Percentiles rank a stretch among this genome's conserved stretches.
Conservation (phyloP, 2,888 invertebrate genomes). For the Agrilus cyanescens region DNA sequence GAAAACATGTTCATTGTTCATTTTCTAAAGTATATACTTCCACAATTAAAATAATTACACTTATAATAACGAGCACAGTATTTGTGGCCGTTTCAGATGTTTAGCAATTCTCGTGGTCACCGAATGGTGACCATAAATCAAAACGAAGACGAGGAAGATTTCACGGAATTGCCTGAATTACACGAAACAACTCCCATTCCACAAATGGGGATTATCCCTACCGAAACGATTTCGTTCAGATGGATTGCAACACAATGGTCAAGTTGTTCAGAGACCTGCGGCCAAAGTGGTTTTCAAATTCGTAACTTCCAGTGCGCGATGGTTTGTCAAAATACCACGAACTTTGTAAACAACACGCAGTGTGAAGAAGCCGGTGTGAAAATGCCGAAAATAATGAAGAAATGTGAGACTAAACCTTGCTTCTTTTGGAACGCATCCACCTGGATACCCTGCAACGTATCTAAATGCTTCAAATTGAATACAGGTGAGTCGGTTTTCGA, state of each 20-base stretch:
- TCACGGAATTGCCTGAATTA: constrained; percentile 9
- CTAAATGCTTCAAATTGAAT: constrained; percentile 64
- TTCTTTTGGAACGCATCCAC: constrained; percentile 59
- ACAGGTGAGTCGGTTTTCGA: constrained; percentile 39
- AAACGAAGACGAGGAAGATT: constrained; percentile 23
- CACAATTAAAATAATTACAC: constrained; percentile 10
- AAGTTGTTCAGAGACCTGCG: constrained; percentile 72
- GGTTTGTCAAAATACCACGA: constrained; percentile 41
- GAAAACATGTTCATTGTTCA: too few relatives aligned
- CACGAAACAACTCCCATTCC: constrained; percentile 16
- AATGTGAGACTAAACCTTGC: constrained; percentile 56
- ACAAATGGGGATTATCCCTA: constrained; percentile 21
- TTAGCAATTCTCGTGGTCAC: constrained; percentile 58
- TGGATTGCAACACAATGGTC: constrained; percentile 83
- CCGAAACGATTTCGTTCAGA: constrained; percentile 49
- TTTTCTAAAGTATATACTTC: too few relatives aligned
- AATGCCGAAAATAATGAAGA: constrained; percentile 49
- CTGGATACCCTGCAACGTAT: constrained; percentile 62
- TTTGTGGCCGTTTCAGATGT: constrained; percentile 73
- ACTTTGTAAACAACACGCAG: constrained; percentile 49
- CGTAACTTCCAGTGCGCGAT: constrained; percentile 64
- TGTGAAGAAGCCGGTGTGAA: constrained; percentile 60
- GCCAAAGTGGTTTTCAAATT: constrained; percentile 60
- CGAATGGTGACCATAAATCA: constrained; percentile 45
- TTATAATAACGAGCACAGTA: constrained; percentile 49